phyloP scores from a whole-genome alignment of 2,888 invertebrate species.

The Nemoura dubitans region DNA sequence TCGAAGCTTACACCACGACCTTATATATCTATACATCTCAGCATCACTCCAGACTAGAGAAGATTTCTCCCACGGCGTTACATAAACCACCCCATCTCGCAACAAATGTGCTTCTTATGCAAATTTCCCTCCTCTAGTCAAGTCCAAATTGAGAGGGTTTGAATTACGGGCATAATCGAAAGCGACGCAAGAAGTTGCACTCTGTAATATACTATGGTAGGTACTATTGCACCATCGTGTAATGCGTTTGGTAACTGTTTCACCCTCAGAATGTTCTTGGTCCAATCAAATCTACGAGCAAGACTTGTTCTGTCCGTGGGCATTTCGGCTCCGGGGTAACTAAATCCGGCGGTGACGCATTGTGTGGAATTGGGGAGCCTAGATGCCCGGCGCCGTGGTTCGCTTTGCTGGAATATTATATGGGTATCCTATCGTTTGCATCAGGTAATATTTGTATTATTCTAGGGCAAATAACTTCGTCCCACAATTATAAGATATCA shows the following conservation, averaged over 20 bases:
- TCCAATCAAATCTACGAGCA: neutral
- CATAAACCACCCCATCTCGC: neutral
- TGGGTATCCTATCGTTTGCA: too few relatives aligned
- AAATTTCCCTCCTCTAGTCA: neutral
- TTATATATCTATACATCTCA: too few relatives aligned
- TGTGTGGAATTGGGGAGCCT: neutral
- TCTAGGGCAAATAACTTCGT: too few relatives aligned
- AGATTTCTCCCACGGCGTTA: neutral
- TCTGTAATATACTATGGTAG: too few relatives aligned
- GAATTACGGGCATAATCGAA: neutral
- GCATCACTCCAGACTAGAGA: neutral
- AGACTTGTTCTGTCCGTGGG: neutral
- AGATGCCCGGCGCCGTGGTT: neutral
- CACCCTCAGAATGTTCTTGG: neutral
- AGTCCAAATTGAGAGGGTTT: neutral
- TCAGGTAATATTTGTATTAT: too few relatives aligned
- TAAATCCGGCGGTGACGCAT: slow-evolving; percentile 4
- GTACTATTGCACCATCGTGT: neutral
- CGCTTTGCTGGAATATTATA: too few relatives aligned
- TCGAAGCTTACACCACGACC: too few relatives aligned
- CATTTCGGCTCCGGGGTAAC: neutral
- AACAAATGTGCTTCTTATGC: neutral
- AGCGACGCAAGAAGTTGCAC: neutral
- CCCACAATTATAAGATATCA: too few relatives aligned
- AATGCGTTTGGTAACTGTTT: neutral